Conservation (phyloP, 2,888 invertebrate species). For the Chrysolina americana region DNA sequence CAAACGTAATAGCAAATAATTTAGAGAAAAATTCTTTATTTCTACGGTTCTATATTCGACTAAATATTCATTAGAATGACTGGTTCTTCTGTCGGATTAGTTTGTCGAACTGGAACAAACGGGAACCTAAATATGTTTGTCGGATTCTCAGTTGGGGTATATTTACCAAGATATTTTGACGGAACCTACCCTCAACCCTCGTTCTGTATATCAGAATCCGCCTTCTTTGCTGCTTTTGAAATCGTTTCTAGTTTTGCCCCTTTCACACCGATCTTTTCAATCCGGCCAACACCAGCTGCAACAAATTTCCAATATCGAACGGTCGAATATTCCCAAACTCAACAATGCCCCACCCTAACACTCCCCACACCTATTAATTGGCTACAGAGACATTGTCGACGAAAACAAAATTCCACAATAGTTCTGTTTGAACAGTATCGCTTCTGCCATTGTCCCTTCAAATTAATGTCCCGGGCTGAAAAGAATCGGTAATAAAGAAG, state of each 20-base stretch:
- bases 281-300: conserved; percentile 8
- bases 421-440: conserved; percentile 48
- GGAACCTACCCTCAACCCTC: too few species aligned
- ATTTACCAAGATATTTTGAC: too few species aligned
- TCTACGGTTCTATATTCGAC: too few species aligned
- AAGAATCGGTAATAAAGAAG: conserved; percentile 52
- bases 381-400: conserved; percentile 31
- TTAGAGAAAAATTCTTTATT: too few species aligned
- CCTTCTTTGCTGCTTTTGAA: neutral
- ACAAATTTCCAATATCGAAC: conserved; percentile 3
- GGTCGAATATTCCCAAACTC: conserved; percentile 16
- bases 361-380: conserved; percentile 37
- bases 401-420: conserved; percentile 43
- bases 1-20: too few species aligned
- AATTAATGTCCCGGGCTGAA: conserved; percentile 48
- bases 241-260: neutral
- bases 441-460: conserved; percentile 45
- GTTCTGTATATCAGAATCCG: neutral
- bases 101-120: too few species aligned
- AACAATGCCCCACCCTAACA: conserved; percentile 26
- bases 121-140: too few species aligned
- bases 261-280: neutral
- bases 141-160: too few species aligned
- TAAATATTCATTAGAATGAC: too few species aligned
- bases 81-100: too few species aligned